Evolutionary conservation across 2,888 invertebrate genomes (phyloP).

Genomic region (Physocephala rufipes): DNA sequence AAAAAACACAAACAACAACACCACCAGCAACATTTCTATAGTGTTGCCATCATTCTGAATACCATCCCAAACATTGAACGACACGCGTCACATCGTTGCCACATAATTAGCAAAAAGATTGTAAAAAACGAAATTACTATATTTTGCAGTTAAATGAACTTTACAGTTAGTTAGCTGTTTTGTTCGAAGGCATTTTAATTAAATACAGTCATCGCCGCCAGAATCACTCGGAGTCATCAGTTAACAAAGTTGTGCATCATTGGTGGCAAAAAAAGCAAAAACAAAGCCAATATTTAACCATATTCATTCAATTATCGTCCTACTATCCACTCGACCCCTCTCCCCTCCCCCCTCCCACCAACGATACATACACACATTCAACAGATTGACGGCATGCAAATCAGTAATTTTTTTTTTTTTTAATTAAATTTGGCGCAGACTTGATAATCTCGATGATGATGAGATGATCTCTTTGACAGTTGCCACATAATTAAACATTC

Average conservation of each 20-base stretch:
- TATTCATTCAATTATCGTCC: background rate
- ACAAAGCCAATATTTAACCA: background rate
- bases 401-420: constrained; percentile 17
- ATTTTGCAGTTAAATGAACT: constrained; percentile 23
- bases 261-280: background rate
- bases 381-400: no score
- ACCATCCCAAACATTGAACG: background rate
- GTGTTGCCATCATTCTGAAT: background rate
- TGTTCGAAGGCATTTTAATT: constrained; percentile 16
- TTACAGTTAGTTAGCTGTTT: constrained; percentile 4
- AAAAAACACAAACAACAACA: background rate
- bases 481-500: no score
- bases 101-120: no score
- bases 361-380: background rate
- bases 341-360: background rate
- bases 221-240: background rate
- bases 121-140: background rate
- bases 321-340: background rate
- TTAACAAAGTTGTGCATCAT: constrained; percentile 22
- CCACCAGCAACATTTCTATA: background rate
- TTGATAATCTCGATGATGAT: background rate
- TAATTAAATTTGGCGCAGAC: constrained; percentile 11
- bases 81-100: background rate
- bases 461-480: no score
- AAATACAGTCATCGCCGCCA: constrained; percentile 2